phyloP scores from a whole-genome alignment of 2,888 invertebrate genomes.

The Drosophila ezoana region DNA sequence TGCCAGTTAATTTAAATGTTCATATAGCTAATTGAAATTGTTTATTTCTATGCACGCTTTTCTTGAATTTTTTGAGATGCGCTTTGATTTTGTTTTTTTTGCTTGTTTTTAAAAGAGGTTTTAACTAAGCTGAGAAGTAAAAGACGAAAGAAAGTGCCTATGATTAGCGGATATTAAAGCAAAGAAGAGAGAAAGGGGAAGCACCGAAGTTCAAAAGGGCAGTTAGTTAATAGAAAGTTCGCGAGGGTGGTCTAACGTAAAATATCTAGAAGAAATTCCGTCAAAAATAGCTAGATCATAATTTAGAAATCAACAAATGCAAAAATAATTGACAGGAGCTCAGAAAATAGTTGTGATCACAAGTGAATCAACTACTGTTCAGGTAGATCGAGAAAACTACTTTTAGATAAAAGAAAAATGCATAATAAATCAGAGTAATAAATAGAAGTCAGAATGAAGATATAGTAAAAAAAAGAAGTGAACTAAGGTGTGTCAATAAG shows the following conservation, averaged over 20 bases:
- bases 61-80: constrained; percentile 9
- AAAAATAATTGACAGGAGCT: not conserved
- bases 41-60: constrained; percentile 13
- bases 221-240: constrained; percentile 15
- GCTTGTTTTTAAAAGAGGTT: constrained; percentile 1
- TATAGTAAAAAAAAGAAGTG: too few relatives aligned
- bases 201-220: constrained; percentile 4
- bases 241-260: constrained; percentile 5
- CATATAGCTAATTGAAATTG: constrained; percentile 60
- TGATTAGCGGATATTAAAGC: constrained; percentile 27
- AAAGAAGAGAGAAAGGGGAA: constrained; percentile 21
- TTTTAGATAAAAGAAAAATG: too few relatives aligned
- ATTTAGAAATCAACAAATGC: not conserved
- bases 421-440: too few relatives aligned
- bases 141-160: constrained; percentile 16
- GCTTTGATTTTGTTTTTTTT: constrained; percentile 8
- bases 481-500: too few relatives aligned
- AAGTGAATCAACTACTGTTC: too few relatives aligned
- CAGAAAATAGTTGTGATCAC: too few relatives aligned
- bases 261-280: not conserved
- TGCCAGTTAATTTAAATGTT: constrained; percentile 64
- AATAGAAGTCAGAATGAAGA: too few relatives aligned
- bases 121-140: constrained; percentile 13
- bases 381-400: too few relatives aligned
- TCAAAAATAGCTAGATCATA: constrained; percentile 2